Base-by-base conservation (phyloP, 2,113 vertebrate species). In the Monopterus albus region DNA sequence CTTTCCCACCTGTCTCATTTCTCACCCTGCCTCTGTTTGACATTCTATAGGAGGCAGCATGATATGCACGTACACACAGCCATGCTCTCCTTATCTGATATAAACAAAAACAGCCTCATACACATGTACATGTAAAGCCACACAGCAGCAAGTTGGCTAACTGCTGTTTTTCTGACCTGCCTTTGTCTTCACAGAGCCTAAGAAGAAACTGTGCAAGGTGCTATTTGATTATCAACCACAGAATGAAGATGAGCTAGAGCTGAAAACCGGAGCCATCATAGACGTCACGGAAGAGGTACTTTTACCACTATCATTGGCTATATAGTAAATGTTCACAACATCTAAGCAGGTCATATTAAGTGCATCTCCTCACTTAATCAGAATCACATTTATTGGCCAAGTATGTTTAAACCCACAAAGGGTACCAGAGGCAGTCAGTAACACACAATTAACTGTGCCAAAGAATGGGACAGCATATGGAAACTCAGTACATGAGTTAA, bases 161-260 rank as follows among this genome's bases (percentile, higher is more conserved):
- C 43, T 5, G 26, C 3, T 28, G 8, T 38, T 40, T 40, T 20
- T n/a, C 28, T 36, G 11, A 12, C 8, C 33, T 9, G 3, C 14
- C 11, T 31, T 23, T 60, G 21, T 64, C 20, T 75, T 70, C 29
- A 31, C 89, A 99, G 97, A 87, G 86, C 85, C 88, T 1, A 98
- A 94, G 91, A 98, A 92, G 74, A 90, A 95, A 1, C 96, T 94
- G 72, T 98, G 96, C 88, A 97, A 93, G 85, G 96, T 82, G 40
- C 74, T 95, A 53, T 99, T 94, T 15, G 95, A 97, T 0, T 99
- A 99, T 55, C 14, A 91, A 70, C 97, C 97, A 0, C 94, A 95
- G 89, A 98, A 99, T 1, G 96, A 98, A 53, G 98, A 99, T 36
- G 98, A 99, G 79, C 88, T 99, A 85, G 95, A 96, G 14, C 93